Conservation (phyloP, 2,113 vertebrate genomes). For the Gymnobelideus leadbeateri region DNA sequence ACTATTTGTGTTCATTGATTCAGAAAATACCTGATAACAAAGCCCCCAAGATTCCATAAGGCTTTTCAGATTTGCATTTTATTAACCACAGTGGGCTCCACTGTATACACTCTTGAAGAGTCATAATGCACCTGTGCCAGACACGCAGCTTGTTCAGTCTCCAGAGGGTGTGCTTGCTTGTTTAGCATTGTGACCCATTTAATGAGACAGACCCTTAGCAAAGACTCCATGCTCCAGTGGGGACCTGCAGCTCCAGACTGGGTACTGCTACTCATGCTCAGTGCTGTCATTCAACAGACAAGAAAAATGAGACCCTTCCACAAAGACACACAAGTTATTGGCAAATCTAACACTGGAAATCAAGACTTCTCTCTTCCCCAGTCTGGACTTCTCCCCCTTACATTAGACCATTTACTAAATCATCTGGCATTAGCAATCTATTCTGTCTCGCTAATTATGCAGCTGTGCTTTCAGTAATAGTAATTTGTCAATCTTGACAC, state of each 20-base stretch:
- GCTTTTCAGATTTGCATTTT: neutral
- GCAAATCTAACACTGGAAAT: neutral
- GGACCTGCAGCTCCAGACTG: neutral
- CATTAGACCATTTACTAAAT: neutral
- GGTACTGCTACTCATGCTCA: neutral
- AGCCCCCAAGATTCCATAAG: neutral
- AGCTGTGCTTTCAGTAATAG: neutral
- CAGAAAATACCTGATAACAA: neutral
- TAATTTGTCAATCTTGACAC: neutral
- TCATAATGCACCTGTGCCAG: neutral
- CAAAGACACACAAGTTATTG: neutral
- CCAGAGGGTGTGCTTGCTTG: neutral
- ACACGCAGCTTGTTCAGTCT: neutral
- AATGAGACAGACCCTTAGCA: neutral
- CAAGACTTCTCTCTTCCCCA: neutral
- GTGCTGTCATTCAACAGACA: neutral
- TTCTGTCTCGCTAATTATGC: neutral
- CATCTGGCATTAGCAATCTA: neutral
- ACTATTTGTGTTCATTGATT: neutral
- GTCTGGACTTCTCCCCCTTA: neutral
- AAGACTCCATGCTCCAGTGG: neutral
- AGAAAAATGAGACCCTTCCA: neutral
- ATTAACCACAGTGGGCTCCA: neutral
- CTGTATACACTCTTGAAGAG: neutral
- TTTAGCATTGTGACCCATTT: neutral